A percentile compares a stretch with the other conserved stretches of the same genome.
phyloP scores from a whole-genome alignment of 2,888 invertebrate genomes.

The Stenichneumon culpator region DNA sequence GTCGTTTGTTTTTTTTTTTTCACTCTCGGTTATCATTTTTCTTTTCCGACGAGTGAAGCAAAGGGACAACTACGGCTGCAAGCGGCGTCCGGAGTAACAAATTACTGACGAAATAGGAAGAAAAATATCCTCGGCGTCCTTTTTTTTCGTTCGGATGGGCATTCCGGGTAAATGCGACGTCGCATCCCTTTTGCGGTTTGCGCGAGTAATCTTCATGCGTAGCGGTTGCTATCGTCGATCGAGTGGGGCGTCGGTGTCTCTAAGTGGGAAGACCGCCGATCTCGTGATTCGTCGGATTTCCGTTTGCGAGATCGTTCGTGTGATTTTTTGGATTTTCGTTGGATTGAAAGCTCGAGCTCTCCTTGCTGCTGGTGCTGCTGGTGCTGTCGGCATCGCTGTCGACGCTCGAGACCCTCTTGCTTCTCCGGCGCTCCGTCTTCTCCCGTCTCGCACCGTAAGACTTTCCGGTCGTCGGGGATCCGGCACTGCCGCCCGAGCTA shows the following conservation, averaged over 20 bases:
- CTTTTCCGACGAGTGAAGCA: conserved; percentile 19
- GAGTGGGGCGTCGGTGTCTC: neutral
- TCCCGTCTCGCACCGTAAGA: conserved; percentile 72
- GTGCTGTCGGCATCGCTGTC: conserved; percentile 86
- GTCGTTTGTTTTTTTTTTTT: conserved; percentile 40
- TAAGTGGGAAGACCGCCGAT: conserved; percentile 76
- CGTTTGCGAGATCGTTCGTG: conserved; percentile 71
- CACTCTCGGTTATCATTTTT: conserved; percentile 29
- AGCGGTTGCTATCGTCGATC: neutral
- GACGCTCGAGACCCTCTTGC: conserved; percentile 81
- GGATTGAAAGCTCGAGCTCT: conserved; percentile 55
- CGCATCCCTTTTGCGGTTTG: neutral
- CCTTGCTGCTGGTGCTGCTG: conserved; percentile 73
- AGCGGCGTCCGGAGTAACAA: conserved; percentile 29
- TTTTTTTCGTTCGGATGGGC: neutral
- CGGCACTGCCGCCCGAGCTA: conserved; percentile 72
- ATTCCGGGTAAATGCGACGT: conserved; percentile 31
- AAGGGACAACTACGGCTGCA: conserved; percentile 32
- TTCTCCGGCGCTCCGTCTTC: conserved; percentile 70
- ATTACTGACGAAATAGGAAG: conserved; percentile 32
- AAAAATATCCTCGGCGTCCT: conserved; percentile 29
- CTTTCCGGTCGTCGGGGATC: conserved; percentile 62
- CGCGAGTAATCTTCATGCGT: conserved; percentile 20
- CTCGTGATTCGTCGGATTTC: conserved; percentile 73
- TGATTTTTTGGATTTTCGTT: conserved; percentile 63